Conservation (phyloP, 2,797 vertebrate genomes). For the Mormyrops boulengeri region DNA sequence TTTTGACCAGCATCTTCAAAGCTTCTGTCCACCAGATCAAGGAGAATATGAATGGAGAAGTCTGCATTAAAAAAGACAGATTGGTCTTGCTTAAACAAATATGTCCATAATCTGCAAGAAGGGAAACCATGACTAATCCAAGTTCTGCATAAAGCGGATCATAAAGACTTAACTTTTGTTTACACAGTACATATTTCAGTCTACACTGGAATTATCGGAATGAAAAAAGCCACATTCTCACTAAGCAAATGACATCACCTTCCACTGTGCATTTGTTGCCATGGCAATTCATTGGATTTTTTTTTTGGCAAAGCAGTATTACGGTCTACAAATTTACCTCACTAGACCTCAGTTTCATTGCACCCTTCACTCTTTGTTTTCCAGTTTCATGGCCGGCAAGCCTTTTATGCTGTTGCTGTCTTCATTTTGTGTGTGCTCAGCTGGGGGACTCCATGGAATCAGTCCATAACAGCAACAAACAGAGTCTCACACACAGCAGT, state of each 20-base stretch:
- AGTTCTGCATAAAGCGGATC: background rate
- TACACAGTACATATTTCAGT: constrained; percentile 32
- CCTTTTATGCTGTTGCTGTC: background rate
- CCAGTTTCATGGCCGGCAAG: too few species aligned
- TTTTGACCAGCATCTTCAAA: background rate
- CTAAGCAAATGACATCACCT: constrained; percentile 67
- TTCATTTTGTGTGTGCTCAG: background rate
- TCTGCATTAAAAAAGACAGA: background rate
- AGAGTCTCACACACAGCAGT: background rate
- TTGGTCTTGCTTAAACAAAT: background rate
- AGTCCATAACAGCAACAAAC: background rate
- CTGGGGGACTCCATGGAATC: background rate
- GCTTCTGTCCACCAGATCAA: background rate
- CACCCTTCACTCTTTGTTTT: background rate
- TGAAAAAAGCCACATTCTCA: constrained; percentile 41
- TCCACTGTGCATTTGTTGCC: constrained; percentile 61
- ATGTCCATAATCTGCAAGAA: background rate
- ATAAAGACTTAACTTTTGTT: background rate
- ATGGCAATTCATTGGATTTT: constrained; percentile 59
- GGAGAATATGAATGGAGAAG: background rate
- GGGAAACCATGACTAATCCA: background rate
- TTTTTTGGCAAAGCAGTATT: constrained; percentile 54
- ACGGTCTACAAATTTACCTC: constrained; percentile 37
- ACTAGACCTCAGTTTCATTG: background rate
- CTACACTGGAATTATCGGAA: constrained; percentile 51